Base-by-base conservation (phyloP, 1,140 invertebrate genomes). In the Zaprionus camerounensis region DNA sequence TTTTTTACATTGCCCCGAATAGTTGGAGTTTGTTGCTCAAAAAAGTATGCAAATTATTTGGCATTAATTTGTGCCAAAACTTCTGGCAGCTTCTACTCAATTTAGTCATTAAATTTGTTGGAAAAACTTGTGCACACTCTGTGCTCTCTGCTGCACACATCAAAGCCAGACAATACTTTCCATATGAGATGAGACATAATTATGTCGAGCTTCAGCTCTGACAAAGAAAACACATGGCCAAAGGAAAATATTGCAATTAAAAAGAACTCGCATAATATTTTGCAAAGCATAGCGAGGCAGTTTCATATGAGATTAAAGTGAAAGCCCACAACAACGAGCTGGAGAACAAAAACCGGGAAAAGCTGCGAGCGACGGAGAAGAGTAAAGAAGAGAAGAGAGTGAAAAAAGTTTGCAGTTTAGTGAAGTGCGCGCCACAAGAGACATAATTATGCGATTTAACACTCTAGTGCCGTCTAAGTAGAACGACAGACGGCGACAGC, bases 371-470 rank as follows among this genome's bases (percentile, higher is more conserved):
- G 74, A 57, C 71, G 44, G 71, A 53, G 65, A 61, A 31, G 61
- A 20, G 2, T 53, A 20, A 44, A 31, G 7, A 34, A 46, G 51
- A 31, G n/a, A 20, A 41, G 24, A 49, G 26, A 51, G 36, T 51
- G 15, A 58, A 72, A 72, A 76, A 85, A 76, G 69, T 88, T 88
- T 84, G 51, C 71, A 84, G 85, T 90, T 87, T 84, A 84, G 84
- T 90, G 85, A 88, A 90, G 84, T 90, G 85, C 71, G 55, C 81
- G 75, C 85, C 71, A 90, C 84, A 78, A 88, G 84, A 88, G 84
- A 90, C 85, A 88, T 88, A 90, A 88, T 88, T 88, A 88, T 90
- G 85, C 85, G 85, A 82, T 88, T 90, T 88, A 88, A 88, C 85
- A 90, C 85, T 88, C 88, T 86, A 82, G 82, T 80, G 82, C 66